Base-by-base conservation (phyloP, 2,797 vertebrate genomes). In the Scyliorhinus canicula region DNA sequence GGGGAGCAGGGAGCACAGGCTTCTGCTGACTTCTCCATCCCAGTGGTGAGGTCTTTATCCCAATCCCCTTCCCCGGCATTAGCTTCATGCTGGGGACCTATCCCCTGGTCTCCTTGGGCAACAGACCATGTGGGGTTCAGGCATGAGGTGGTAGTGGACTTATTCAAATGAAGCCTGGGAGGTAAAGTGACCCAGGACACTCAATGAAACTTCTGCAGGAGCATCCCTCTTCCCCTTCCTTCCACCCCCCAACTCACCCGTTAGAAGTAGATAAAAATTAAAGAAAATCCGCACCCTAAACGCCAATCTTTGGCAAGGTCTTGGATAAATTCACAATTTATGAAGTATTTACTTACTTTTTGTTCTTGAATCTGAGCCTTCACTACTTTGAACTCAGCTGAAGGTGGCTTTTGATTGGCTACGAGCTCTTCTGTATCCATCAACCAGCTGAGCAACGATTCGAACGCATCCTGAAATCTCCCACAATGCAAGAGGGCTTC, bases 331-430 rank as follows among this genome's bases (percentile, higher is more conserved):
- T 65, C 16, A 63, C 86, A 65, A 24, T 44, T 91, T 40, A 21
- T 40, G n/a, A 60, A 19, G 57, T 35, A 40, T 28, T 91, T 57
- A 96, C 97, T 97, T 97, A 99, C 99, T 97, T 99, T 99, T 96
- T 99, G 99, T 96, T 99, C 99, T 96, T 99, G 99, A 97, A 99
- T 99, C 97, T 99, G 99, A 86, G 99, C 99, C 96, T 99, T 99
- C 95, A 99, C 99, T 95, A 99, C 99, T 98, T 99, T 99, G 97
- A 98, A 99, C 96, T 99, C 99, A 0, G 99, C 99, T 47, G 99
- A 99, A 0, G 99, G 98, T 85, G 98, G 98, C 95, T 99, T 99
- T 95, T 99, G 99, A 97, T 98, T 99, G 97, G 98, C 98, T 96
- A 99, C 97, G 0, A 99, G 98, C 50, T 99, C 99, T 95, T 99